Percentiles rank a stretch among this genome's conserved stretches.
Conservation (phyloP, 2,113 vertebrate species). For the Daphoenositta chrysoptera region DNA sequence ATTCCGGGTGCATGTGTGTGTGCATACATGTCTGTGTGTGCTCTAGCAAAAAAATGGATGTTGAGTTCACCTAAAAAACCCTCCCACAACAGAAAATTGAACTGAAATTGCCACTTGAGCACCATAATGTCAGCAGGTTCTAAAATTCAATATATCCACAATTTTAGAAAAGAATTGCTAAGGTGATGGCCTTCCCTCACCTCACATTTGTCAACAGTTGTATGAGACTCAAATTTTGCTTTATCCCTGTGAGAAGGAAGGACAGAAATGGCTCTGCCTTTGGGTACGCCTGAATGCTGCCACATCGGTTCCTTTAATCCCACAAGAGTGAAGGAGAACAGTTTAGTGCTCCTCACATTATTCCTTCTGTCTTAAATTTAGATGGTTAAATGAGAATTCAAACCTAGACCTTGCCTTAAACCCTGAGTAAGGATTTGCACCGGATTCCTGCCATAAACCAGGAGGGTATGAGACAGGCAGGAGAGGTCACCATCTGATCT, state of each 20-base stretch:
- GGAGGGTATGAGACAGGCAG: background rate
- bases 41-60: background rate
- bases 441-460: background rate
- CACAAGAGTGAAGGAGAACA: background rate
- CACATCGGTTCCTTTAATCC: background rate
- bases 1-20: background rate
- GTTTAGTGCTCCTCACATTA: background rate
- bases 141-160: background rate
- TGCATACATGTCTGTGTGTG: accelerated
- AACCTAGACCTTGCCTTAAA: background rate
- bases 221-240: background rate
- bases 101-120: background rate
- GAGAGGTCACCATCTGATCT: background rate
- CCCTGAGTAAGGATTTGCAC: background rate
- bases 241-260: background rate
- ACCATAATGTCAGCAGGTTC: background rate
- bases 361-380: background rate
- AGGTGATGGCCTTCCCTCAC: background rate
- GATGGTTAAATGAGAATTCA: background rate
- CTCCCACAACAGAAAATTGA: background rate
- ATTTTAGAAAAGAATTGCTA: background rate
- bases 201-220: background rate
- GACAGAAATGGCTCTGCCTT: background rate
- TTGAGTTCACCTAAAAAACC: background rate
- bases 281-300: background rate